Evolutionary conservation across 2,888 invertebrate species (phyloP), one percentile per base, ranked within the genome.

Genomic region (Ormyrus labotus): DNA sequence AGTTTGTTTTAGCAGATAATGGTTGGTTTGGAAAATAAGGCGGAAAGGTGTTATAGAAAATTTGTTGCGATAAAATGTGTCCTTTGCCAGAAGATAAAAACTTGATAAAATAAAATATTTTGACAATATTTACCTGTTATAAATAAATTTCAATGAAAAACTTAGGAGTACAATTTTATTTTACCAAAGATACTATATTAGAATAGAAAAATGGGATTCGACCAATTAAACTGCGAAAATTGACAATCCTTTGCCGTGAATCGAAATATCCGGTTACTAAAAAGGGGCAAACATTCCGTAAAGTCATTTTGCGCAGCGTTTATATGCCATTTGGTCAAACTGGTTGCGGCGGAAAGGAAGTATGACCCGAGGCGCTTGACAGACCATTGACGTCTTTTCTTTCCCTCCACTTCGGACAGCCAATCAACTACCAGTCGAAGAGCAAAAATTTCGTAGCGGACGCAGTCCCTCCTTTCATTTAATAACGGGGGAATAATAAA

Each of bases 291-390:
- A 74, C 58, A 65, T 76, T 48, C 64, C 63, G 70, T 74, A 78
- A 80, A 76, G 68, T 73, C 64, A 74, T 78, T 65, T 65, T 5
- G 13, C 50, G 68, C 10, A 13, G 57, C 57, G 45, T 75, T 76
- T 80, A 76, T 80, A 58, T n/a, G 48, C 57, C 80, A 76, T 76
- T 80, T 68, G 72, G 72, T 72, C 80, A 69, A 53, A 80, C 72
- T 80, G 34, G 65, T 70, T 65, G 51, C 11, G 8, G 2, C 10
- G 53, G 51, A 58, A 63, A 73, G 68, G 50, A 64, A 60, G 48
- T 34, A 34, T 64, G 34, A 75, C 75, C 73, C 48, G 50, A 6
- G 80, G 80, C 80, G 47, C 11, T 65, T 65, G 53, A 5, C 6
- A 13, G 47, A 73, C 61, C 34, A 55, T 67, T 45, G 50, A 10